Evolutionary conservation across 2,113 vertebrate genomes (phyloP).

Genomic region (Corapipo altera): DNA sequence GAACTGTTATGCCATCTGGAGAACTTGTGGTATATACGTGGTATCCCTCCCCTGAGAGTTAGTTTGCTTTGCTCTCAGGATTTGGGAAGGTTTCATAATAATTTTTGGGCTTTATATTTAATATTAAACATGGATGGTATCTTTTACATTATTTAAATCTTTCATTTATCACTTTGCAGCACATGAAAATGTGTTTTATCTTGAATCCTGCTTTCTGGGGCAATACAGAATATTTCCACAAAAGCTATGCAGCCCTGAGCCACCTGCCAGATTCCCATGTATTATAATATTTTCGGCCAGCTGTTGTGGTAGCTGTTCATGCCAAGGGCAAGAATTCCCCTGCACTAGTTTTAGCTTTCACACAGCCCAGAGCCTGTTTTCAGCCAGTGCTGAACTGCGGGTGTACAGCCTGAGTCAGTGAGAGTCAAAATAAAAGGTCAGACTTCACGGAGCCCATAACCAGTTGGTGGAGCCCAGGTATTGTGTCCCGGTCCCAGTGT

Average conservation of each 20-base stretch:
- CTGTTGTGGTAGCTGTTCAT: conserved; percentile 38
- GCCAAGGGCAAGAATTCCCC: conserved; percentile 53
- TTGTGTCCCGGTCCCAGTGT: neutral
- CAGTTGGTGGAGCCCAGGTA: conserved; percentile 36
- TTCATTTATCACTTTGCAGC: neutral
- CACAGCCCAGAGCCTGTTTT: neutral
- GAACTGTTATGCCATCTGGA: conserved; percentile 5
- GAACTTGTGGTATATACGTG: conserved; percentile 4
- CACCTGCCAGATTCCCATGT: conserved; percentile 57
- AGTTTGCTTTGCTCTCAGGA: neutral
- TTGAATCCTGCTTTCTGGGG: neutral
- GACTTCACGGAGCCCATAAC: neutral
- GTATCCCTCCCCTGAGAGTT: neutral
- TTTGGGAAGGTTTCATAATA: neutral
- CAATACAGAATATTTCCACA: neutral
- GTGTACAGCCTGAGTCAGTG: neutral
- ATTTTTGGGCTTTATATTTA: neutral
- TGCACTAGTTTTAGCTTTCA: neutral
- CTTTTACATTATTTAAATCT: neutral
- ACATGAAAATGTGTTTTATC: neutral
- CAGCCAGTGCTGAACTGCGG: neutral
- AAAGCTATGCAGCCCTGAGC: conserved; percentile 5
- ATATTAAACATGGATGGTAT: neutral
- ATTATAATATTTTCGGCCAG: conserved; percentile 25
- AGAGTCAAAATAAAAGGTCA: neutral